Evolutionary conservation across 2,113 vertebrate genomes (phyloP).

Genomic region (Petrocephalus microphthalmus): DNA sequence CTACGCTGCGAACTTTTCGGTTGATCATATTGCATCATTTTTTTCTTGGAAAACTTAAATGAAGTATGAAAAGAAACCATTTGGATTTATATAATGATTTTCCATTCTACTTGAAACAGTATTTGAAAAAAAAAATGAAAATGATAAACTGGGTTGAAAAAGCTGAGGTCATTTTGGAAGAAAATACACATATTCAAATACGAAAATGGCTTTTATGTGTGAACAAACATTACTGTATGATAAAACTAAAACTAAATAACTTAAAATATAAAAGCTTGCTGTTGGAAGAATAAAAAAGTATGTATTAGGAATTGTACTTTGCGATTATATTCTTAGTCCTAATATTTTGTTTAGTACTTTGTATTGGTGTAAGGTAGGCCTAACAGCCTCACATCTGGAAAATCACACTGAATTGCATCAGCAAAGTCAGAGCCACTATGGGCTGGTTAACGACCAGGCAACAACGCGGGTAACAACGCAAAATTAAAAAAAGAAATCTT

Average conservation of each 20-base stretch:
- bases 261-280: not conserved
- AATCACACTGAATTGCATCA: not conserved
- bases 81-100: not conserved
- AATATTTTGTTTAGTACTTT: not conserved
- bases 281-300: not conserved
- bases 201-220: not conserved
- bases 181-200: not conserved
- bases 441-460: not conserved
- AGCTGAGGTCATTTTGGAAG: not conserved
- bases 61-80: not conserved
- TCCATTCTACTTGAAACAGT: not conserved
- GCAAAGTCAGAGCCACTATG: not conserved
- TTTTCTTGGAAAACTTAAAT: not conserved
- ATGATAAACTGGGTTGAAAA: not conserved
- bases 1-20: conserved; percentile 13
- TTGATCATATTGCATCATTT: conserved; percentile 17
- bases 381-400: conserved; percentile 1
- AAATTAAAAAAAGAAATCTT: not conserved
- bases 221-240: conserved; percentile 1
- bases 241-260: not conserved
- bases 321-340: not conserved
- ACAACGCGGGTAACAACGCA: not conserved
- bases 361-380: not conserved
- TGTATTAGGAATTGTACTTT: not conserved
- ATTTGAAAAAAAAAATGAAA: not conserved